Base-by-base conservation (phyloP, 2,888 invertebrate species). In the Andrena hattorfiana region DNA sequence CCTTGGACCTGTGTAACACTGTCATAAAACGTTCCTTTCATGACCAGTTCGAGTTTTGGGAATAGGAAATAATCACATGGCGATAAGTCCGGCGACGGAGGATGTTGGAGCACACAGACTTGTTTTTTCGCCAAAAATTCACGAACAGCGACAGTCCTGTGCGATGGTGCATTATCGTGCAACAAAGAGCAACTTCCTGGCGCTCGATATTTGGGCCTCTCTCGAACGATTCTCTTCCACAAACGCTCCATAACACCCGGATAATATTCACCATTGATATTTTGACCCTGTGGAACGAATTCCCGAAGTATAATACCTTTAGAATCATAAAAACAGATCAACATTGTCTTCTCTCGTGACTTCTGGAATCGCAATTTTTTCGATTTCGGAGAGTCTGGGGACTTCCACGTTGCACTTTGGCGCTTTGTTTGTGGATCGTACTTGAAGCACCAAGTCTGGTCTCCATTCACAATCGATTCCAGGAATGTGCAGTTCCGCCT, bases 111-210 rank as follows among this genome's bases (percentile, higher is more conserved):
- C 2, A 62, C n/a, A 6, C 6, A 4, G 6, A n/a, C n/a, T 2
- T n/a, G n/a, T 7, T 62, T 16, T n/a, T 30, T 30, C 1, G n/a
- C 30, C 32, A 62, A 62, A 32, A 32, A 62, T 2, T n/a, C 6
- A 7, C n/a, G 5, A 4, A 60, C 32, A n/a, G 28, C 7, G 6
- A 60, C 16, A 2, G 60, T 16, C 7, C 5, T 32, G 32, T 60
- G 60, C 5, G 60, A n/a, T 3, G 32, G 60, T 30, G 60, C 60
- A 32, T 62, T 62, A n/a, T 60, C 60, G 8, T 32, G 60, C 6
- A 30, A 30, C 30, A 60, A 32, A 7, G 7, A 10, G n/a, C 32
- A 60, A 3, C 16, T 16, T 6, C 26, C 26, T 7, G 6, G 2
- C 30, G 6, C 16, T 30, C 60, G 30, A 1, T 30, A 5, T 32